A percentile compares a stretch with the other conserved stretches of the same genome.
Evolutionary conservation across 2,113 vertebrate species (phyloP).

Genomic region (Thryonomys swinderianus): DNA sequence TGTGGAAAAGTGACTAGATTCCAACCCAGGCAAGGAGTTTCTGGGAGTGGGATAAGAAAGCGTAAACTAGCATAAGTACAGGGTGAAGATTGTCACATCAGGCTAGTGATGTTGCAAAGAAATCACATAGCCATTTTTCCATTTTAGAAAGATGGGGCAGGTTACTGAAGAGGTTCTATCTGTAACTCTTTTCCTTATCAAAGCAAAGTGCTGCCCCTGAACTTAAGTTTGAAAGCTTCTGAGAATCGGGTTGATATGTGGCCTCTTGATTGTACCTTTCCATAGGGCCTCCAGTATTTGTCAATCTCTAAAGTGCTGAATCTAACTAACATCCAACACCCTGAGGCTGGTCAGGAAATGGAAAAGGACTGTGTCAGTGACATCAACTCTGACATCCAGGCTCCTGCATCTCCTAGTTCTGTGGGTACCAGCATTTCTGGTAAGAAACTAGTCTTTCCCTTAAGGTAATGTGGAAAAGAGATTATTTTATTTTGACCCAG

Average conservation of each 20-base stretch:
- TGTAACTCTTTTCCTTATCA: background rate
- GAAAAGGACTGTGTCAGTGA: constrained; percentile 31
- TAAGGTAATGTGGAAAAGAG: background rate
- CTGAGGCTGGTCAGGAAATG: constrained; percentile 44
- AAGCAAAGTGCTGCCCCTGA: background rate
- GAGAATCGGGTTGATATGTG: background rate
- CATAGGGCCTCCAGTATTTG: constrained; percentile 87
- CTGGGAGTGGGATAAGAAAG: background rate
- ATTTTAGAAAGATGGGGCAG: constrained; percentile 10
- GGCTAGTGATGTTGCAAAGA: background rate
- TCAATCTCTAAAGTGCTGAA: constrained; percentile 82
- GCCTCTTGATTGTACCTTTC: background rate
- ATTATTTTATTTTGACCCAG: background rate
- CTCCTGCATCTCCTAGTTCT: constrained; percentile 36
- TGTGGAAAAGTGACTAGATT: background rate
- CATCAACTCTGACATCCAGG: constrained; percentile 45
- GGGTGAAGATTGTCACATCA: background rate
- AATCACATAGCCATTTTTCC: background rate
- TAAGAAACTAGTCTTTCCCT: constrained; percentile 67
- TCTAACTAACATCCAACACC: constrained; percentile 35
- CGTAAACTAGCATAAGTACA: background rate
- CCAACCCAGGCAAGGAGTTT: background rate
- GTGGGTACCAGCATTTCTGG: constrained; percentile 38
- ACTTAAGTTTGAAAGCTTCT: background rate
- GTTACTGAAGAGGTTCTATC: background rate